phyloP scores from a whole-genome alignment of 2,113 vertebrate genomes.

The Chelonoidis abingdonii region DNA sequence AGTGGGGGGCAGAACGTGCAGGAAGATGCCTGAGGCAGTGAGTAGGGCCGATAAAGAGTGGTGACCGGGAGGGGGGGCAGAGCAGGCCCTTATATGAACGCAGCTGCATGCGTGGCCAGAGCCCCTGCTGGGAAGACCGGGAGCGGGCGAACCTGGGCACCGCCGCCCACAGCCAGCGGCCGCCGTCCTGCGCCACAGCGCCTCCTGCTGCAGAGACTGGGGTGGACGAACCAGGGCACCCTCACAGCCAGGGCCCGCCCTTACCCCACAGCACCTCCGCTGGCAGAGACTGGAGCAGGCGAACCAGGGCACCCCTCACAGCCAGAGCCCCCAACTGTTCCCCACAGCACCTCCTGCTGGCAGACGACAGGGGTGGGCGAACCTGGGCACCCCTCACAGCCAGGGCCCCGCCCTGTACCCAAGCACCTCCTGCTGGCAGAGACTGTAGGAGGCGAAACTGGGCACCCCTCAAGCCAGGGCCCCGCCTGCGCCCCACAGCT shows the following conservation, averaged over 20 bases:
- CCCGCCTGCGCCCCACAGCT: too few relatives aligned
- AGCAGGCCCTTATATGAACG: neutral
- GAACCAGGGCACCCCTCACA: too few relatives aligned
- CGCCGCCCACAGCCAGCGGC: neutral
- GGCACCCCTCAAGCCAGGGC: too few relatives aligned
- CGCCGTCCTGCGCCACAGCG: neutral
- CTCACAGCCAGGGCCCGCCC: neutral
- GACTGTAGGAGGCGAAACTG: too few relatives aligned
- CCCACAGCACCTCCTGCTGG: slow-evolving; percentile 19
- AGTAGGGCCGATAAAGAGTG: neutral
- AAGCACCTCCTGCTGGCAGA: too few relatives aligned
- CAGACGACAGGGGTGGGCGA: neutral
- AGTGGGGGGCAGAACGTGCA: neutral
- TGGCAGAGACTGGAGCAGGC: too few relatives aligned
- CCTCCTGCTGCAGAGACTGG: slow-evolving; percentile 27
- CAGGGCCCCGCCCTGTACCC: too few relatives aligned
- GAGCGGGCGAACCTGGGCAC: neutral
- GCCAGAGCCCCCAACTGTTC: too few relatives aligned
- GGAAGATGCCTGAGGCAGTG: neutral
- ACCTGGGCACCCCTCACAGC: too few relatives aligned
- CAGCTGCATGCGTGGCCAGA: neutral
- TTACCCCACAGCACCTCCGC: neutral
- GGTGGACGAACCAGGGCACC: neutral
- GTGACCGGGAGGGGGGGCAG: neutral
- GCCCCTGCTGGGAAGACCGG: slow-evolving; percentile 32